These are phyloP conservation scores for Agrilus cyanescens DNA, from an alignment of 2,888 invertebrate genomes.

Conservation along the genomic window DNA sequence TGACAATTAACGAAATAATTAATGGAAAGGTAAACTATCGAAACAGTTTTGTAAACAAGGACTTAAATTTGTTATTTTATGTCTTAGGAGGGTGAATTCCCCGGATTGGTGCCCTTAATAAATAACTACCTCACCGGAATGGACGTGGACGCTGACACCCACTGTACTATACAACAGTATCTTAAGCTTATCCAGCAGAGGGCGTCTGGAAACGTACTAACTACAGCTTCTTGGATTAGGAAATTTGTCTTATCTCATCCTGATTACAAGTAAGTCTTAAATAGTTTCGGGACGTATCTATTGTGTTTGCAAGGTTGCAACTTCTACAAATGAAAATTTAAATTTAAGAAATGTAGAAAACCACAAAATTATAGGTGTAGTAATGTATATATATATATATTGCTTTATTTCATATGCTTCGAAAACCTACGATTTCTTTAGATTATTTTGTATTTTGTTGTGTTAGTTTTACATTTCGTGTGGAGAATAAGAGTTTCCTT, in stretches of 20 bases:
- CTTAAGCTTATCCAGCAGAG: conserved; percentile 80
- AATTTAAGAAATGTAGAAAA: too few relatives aligned
- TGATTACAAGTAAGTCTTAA: conserved; percentile 64
- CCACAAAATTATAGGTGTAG: too few relatives aligned
- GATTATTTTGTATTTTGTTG: too few relatives aligned
- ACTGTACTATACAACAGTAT: conserved; percentile 94
- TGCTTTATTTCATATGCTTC: too few relatives aligned
- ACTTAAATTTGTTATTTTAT: conserved; percentile 1
- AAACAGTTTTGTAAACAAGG: neutral
- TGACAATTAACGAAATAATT: conserved; percentile 94
- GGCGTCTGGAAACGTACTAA: conserved; percentile 80
- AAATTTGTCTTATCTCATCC: conserved; percentile 80
- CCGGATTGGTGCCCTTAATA: conserved; percentile 88
- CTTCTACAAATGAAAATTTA: neutral
- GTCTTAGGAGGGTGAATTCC: conserved; percentile 71
- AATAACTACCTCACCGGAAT: conserved; percentile 88
- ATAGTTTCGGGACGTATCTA: neutral
- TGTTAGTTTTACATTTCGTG: neutral
- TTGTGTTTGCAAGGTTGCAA: neutral
- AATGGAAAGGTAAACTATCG: conserved; percentile 67
- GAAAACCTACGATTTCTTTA: too few relatives aligned
- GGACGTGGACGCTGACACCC: conserved; percentile 97
- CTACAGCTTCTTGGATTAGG: conserved; percentile 92
- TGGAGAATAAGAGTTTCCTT: neutral
- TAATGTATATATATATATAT: too few relatives aligned